These are phyloP conservation scores for Chloroceryle amazona DNA, from an alignment of 2,797 vertebrate species.

Conservation along the genomic window DNA sequence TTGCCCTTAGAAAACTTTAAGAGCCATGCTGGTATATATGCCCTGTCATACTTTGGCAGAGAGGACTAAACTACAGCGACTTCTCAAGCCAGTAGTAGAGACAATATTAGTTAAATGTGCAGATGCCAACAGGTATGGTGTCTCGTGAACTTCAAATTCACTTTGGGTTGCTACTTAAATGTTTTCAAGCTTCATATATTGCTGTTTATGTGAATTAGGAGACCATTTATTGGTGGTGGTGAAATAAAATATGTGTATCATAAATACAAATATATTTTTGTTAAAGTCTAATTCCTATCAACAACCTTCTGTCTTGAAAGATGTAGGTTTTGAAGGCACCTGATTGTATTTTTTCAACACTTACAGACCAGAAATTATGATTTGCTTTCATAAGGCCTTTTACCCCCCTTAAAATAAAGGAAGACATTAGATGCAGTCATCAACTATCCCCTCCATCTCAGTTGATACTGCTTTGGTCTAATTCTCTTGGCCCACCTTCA, in stretches of 20 bases:
- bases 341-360: not conserved
- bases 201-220: not conserved
- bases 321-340: not conserved
- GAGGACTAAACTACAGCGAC: slow-evolving; percentile 87
- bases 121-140: slow-evolving; percentile 89
- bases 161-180: not conserved
- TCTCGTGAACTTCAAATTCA: not conserved
- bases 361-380: not conserved
- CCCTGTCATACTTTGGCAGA: slow-evolving; percentile 88
- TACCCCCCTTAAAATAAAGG: not conserved
- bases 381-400: not conserved
- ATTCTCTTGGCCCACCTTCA: not conserved
- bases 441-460: not conserved
- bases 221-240: not conserved
- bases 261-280: not conserved
- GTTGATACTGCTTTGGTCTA: not conserved
- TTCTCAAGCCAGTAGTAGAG: slow-evolving; percentile 91
- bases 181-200: not conserved
- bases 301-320: not conserved
- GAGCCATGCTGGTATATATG: slow-evolving; percentile 93
- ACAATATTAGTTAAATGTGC: slow-evolving; percentile 92
- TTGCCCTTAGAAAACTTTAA: slow-evolving; percentile 87
- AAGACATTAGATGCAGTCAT: not conserved
- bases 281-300: not conserved
- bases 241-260: not conserved